Evolutionary conservation across 1,140 invertebrate species (phyloP).

Genomic region (Drosophila pruinosa): DNA sequence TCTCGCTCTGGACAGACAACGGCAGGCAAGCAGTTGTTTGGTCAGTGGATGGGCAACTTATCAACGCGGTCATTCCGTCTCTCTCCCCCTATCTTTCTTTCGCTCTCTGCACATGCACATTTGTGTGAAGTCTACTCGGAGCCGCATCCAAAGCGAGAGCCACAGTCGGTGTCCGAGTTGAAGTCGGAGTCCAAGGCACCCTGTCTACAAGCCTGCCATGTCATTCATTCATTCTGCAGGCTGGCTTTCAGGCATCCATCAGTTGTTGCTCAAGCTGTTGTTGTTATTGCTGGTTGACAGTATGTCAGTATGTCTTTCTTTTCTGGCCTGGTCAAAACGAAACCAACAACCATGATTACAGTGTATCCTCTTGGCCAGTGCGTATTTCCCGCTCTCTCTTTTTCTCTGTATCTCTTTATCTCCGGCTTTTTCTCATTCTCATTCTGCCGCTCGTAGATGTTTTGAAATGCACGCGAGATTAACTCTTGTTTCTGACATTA

Average conservation of each 20-base stretch:
- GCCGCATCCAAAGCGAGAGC: background rate
- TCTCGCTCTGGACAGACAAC: too few relatives aligned
- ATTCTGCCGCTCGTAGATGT: constrained; percentile 40
- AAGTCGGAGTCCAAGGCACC: constrained; percentile 32
- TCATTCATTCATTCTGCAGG: constrained; percentile 77
- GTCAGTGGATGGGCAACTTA: constrained; percentile 35
- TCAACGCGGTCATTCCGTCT: constrained; percentile 22
- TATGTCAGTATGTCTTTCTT: constrained; percentile 56
- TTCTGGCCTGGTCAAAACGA: constrained; percentile 30
- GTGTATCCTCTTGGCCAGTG: constrained; percentile 57
- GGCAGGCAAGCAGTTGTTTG: background rate
- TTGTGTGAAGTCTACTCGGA: constrained; percentile 22
- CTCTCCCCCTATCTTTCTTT: background rate
- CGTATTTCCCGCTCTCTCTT: constrained; percentile 27
- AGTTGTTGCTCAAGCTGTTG: constrained; percentile 41
- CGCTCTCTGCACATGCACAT: constrained; percentile 2
- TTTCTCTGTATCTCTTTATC: background rate
- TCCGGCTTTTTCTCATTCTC: background rate
- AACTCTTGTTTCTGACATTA: constrained; percentile 78
- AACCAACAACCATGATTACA: constrained; percentile 65
- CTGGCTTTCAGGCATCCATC: constrained; percentile 74
- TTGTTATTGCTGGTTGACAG: constrained; percentile 56
- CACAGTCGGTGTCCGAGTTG: constrained; percentile 12
- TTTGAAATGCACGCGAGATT: constrained; percentile 79
- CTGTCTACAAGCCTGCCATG: constrained; percentile 63